Evolutionary conservation across 64 coral and sea anemone genomes (phyloP), one percentile per base, ranked within the genome.

Genomic region (Exaiptasia diaphana): DNA sequence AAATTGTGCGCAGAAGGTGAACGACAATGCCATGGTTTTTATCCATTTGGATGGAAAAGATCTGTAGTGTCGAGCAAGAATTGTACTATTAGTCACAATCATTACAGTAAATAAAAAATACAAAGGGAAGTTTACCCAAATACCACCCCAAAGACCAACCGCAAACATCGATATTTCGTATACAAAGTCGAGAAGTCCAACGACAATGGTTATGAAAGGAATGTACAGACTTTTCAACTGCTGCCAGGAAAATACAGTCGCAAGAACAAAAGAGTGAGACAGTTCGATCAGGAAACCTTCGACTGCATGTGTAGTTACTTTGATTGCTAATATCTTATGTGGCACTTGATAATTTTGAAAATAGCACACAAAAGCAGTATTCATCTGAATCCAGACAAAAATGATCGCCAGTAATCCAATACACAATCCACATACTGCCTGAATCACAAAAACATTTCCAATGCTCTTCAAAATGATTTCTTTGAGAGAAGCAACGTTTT

Each of bases 311-410:
- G n/a, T n/a, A n/a, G n/a, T n/a, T n/a, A n/a, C n/a, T n/a, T n/a
- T n/a, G n/a, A n/a, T n/a, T n/a, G n/a, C n/a, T n/a, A n/a, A n/a
- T n/a, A n/a, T n/a, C n/a, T n/a, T n/a, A n/a, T n/a, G n/a, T n/a
- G n/a, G n/a, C n/a, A n/a, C n/a, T n/a, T n/a, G n/a, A n/a, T n/a
- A 62, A 0, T 1, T 8, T 29, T 62, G 9, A 15, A 30, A 14
- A 27, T 69, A 93, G 58, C 90, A 93, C 1, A 87, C 42, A 67
- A 82, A 77, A 45, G 78, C 90, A 0, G 78, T 68, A 22, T 87
- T 93, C 17, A 93, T 88, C 52, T 93, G 84, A 33, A 93, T 24
- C n/a, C 87, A 35, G 6, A 67, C 56, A 24, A 93, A 59, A 15
- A 87, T 11, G 11, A 77, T 48, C 22, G 71, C 77, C 0, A 88